A percentile compares a stretch with the other conserved stretches of the same genome.
These are phyloP conservation scores for Amphimallon solstitiale DNA, from an alignment of 2,888 invertebrate species.

Conservation along the genomic window DNA sequence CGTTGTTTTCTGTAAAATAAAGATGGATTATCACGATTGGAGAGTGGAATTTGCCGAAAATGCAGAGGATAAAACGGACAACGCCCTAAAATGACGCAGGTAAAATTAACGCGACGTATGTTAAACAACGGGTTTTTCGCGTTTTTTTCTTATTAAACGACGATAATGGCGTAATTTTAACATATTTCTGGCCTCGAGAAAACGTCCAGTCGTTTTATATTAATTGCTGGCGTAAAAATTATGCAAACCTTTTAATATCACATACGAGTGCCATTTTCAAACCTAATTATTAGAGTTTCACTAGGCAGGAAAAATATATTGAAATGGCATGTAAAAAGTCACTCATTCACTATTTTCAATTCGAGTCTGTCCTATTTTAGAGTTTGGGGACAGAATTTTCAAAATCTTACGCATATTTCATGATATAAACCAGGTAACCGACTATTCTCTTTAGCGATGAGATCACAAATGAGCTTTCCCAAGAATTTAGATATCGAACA, in stretches of 20 bases:
- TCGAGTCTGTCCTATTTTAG: constrained; percentile 57
- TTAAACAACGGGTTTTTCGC: background rate
- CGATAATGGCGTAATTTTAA: constrained; percentile 52
- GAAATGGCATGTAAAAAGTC: constrained; percentile 63
- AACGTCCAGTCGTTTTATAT: constrained; percentile 31
- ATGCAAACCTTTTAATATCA: constrained; percentile 64
- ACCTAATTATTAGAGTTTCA: constrained; percentile 59
- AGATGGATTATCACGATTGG: constrained; percentile 1
- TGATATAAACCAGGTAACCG: constrained; percentile 57
- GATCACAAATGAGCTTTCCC: constrained; percentile 63
- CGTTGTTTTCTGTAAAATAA: constrained; percentile 7
- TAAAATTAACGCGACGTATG: constrained; percentile 2
- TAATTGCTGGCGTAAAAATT: constrained; percentile 61
- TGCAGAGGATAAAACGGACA: constrained; percentile 21
- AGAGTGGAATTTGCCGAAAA: too few relatives aligned
- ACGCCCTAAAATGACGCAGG: constrained; percentile 35
- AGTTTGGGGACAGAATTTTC: constrained; percentile 59
- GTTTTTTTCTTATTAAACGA: constrained; percentile 2
- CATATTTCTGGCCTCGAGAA: constrained; percentile 57
- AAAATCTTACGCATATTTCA: constrained; percentile 61
- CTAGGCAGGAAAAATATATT: constrained; percentile 62
- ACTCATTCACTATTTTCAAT: constrained; percentile 63
- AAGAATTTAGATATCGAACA: constrained; percentile 55
- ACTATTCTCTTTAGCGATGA: constrained; percentile 64
- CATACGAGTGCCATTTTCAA: constrained; percentile 64